Percentiles rank a stretch among this genome's conserved stretches.
Evolutionary conservation across 2,888 invertebrate species (phyloP).

Genomic region (Apantesis nais): DNA sequence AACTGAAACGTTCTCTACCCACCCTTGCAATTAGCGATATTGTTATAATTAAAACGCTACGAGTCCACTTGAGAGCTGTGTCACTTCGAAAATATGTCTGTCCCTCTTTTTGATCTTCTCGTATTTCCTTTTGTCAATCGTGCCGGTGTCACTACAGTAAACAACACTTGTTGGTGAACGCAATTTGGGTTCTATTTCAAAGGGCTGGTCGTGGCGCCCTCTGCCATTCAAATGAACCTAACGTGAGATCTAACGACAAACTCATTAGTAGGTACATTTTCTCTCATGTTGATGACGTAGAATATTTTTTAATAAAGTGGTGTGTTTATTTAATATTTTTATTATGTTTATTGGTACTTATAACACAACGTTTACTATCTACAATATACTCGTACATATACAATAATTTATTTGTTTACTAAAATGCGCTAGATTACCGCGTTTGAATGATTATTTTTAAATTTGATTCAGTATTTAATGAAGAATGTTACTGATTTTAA

Average conservation of each 20-base stretch:
- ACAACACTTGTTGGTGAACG: conserved; percentile 48
- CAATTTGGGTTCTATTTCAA: conserved; percentile 50
- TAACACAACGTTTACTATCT: background rate
- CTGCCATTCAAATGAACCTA: conserved; percentile 39
- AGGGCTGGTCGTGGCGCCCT: conserved; percentile 25
- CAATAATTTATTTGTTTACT: no score
- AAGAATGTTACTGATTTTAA: no score
- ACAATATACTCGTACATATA: no score
- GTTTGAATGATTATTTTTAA: no score
- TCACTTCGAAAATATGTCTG: conserved; percentile 34
- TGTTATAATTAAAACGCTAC: conserved; percentile 43
- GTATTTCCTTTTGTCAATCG: conserved; percentile 50
- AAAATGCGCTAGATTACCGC: no score
- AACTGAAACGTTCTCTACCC: conserved; percentile 9
- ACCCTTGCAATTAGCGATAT: conserved; percentile 45
- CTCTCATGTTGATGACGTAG: conserved; percentile 21
- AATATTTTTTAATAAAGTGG: background rate
- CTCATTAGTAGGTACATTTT: conserved; percentile 38
- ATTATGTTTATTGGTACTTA: background rate
- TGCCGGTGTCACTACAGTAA: conserved; percentile 40
- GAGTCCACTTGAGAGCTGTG: conserved; percentile 34
- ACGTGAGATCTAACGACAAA: conserved; percentile 35
- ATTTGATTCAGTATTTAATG: no score
- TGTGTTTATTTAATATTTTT: background rate
- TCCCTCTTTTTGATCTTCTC: conserved; percentile 45